Percentiles rank a stretch among this genome's conserved stretches.
phyloP scores from a whole-genome alignment of 1,140 invertebrate genomes.

The Acromyrmex echinatior region DNA sequence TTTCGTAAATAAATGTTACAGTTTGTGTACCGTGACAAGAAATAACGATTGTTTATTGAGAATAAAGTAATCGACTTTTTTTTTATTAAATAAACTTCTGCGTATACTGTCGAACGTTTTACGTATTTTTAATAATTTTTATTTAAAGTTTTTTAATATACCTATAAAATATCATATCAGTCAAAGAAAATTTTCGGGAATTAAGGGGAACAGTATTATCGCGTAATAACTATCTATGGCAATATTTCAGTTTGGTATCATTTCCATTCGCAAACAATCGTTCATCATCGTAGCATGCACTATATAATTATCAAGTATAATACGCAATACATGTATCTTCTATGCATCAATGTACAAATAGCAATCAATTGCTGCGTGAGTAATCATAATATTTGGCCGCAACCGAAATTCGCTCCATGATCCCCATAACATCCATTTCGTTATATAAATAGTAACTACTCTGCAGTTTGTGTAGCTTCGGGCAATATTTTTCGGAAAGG shows the following conservation, averaged over 20 bases:
- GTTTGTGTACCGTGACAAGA: not conserved
- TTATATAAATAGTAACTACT: constrained; percentile 27
- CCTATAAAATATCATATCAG: not conserved
- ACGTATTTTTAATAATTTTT: not conserved
- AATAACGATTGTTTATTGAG: constrained; percentile 9
- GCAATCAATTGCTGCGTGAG: constrained; percentile 23
- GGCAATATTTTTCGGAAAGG: constrained; percentile 35
- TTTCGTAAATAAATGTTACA: not conserved
- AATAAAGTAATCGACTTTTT: not conserved
- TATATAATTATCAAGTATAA: constrained; percentile 39
- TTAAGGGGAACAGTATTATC: constrained; percentile 7
- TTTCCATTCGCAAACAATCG: constrained; percentile 33
- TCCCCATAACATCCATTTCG: not conserved
- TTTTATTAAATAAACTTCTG: not conserved
- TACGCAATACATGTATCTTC: constrained; percentile 9
- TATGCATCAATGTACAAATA: constrained; percentile 20
- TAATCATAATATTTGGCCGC: constrained; percentile 39
- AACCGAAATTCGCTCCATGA: constrained; percentile 24
- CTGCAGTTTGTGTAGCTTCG: not conserved
- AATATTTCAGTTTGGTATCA: constrained; percentile 32
- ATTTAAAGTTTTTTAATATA: not conserved
- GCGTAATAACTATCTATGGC: not conserved
- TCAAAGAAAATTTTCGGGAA: not conserved
- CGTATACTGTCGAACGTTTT: not conserved
- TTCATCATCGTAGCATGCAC: not conserved